Evolutionary conservation across 2,113 vertebrate species (phyloP).

Genomic region (Nansenia antarctica): DNA sequence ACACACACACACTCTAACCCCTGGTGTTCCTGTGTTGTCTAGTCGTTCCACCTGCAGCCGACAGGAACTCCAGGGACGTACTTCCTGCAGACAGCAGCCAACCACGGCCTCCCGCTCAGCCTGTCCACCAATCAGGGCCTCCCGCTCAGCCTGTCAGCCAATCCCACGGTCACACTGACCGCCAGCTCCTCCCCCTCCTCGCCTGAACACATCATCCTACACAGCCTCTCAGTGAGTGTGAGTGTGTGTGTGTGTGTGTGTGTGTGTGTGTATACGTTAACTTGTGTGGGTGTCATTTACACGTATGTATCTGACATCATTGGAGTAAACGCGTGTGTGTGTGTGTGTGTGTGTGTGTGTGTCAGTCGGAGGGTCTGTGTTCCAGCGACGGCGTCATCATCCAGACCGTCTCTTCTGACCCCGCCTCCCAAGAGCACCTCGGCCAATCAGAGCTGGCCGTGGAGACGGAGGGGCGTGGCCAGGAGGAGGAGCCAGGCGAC

Average conservation of each 20-base stretch:
- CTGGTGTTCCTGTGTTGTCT: not conserved
- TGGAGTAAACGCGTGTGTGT: conserved; percentile 66
- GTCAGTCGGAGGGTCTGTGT: conserved; percentile 89
- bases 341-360: conserved; percentile 35
- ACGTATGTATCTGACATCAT: not conserved
- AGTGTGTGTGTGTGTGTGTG: not conserved
- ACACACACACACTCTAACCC: not conserved
- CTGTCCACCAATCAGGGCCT: conserved; percentile 86
- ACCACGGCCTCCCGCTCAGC: conserved; percentile 89
- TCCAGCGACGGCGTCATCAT: conserved; percentile 93
- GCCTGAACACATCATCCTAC: conserved; percentile 96
- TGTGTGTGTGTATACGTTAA: not conserved
- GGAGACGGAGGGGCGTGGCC: conserved; percentile 77
- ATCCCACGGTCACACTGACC: conserved; percentile 87
- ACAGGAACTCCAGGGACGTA: conserved; percentile 96
- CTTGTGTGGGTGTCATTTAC: too few relatives aligned
- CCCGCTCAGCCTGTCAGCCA: conserved; percentile 84
- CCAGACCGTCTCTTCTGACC: conserved; percentile 88
- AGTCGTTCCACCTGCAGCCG: conserved; percentile 98
- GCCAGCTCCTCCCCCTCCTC: conserved; percentile 86
- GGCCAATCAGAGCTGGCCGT: conserved; percentile 81
- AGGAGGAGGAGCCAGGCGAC: conserved; percentile 74
- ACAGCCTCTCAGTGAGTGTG: conserved; percentile 88
- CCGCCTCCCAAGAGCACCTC: conserved; percentile 76
- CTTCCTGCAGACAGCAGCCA: conserved; percentile 90